These are phyloP conservation scores for Clitarchus hookeri DNA, from an alignment of 2,888 invertebrate genomes.

Conservation along the genomic window DNA sequence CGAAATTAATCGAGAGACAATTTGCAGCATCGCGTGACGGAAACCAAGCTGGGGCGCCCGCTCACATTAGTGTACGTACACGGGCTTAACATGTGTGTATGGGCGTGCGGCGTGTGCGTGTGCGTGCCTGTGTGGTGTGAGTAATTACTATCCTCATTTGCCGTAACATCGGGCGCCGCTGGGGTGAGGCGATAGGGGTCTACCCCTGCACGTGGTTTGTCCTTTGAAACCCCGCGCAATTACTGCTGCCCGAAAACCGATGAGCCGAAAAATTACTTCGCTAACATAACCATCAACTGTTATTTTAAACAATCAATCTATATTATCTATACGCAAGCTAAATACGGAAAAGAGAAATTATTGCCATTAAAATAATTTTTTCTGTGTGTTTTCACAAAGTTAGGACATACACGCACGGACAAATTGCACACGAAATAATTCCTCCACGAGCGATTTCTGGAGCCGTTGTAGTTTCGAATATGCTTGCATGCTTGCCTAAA, in stretches of 20 bases:
- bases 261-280: background rate
- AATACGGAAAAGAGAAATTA: too few species aligned
- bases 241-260: background rate
- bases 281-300: background rate
- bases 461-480: too few species aligned
- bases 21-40: background rate
- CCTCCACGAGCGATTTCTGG: too few species aligned
- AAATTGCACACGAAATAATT: too few species aligned
- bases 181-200: background rate
- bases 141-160: constrained; percentile 14
- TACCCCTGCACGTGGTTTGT: background rate
- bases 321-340: too few species aligned
- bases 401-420: too few species aligned
- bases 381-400: too few species aligned
- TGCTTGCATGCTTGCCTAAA: too few species aligned
- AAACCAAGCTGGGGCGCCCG: background rate
- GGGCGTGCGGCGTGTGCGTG: background rate
- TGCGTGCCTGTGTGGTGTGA: background rate
- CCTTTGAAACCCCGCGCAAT: background rate
- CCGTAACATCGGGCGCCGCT: background rate
- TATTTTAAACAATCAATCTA: background rate
- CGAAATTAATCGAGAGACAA: constrained; percentile 14
- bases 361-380: too few species aligned
- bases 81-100: background rate
- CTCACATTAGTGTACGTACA: constrained; percentile 14